Base-by-base conservation (phyloP, 1,140 invertebrate species). In the Coptotermes formosanus region DNA sequence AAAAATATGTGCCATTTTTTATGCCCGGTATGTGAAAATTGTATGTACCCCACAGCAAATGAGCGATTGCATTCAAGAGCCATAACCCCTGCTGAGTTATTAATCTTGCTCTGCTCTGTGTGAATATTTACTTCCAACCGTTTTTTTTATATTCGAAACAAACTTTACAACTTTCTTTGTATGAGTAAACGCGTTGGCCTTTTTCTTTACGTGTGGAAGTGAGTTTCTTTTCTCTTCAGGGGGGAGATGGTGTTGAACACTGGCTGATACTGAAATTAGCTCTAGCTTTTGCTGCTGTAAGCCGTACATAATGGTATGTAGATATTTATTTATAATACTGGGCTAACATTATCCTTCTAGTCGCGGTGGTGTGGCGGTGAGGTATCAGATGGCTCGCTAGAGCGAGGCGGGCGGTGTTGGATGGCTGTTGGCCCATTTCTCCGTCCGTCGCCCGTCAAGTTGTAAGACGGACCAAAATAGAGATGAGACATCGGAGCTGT, bases 321-420 rank as follows among this genome's bases (percentile, higher is more conserved):
- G 64, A 75, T 75, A 75, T 75, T 75, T 75, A 75, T 75, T 30
- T 75, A 75, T 75, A 75, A 75, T 75, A 75, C 64, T 75, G 64
- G 64, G 64, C 64, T 75, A 75, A 75, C 64, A 75, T 75, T 75
- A 75, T 64, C 59, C 59, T 64, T 38, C 38, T 38, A 64, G 12
- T 16, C 59, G 59, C 16, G 16, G 45, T 55, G 52, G 52, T 55
- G 52, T 55, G 52, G 52, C 52, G 14, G 52, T 75, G 64, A 75
- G 64, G 64, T 75, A 75, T 75, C 64, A 30, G n/a, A 30, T 75
- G 19, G 52, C 52, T 55, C 19, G 52, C 52, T 9, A 48, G 45
- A 48, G 14, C 9, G 14, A 48, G 59, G 59, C 59, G 8, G 25
- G n/a, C 64, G 64, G 64, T 75, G 64, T 75, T 75, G 64, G 64